A percentile compares a stretch with the other conserved stretches of the same genome.
These are phyloP conservation scores for Callyntrura sp. DNA, from an alignment of 2,888 invertebrate genomes.

Conservation along the genomic window DNA sequence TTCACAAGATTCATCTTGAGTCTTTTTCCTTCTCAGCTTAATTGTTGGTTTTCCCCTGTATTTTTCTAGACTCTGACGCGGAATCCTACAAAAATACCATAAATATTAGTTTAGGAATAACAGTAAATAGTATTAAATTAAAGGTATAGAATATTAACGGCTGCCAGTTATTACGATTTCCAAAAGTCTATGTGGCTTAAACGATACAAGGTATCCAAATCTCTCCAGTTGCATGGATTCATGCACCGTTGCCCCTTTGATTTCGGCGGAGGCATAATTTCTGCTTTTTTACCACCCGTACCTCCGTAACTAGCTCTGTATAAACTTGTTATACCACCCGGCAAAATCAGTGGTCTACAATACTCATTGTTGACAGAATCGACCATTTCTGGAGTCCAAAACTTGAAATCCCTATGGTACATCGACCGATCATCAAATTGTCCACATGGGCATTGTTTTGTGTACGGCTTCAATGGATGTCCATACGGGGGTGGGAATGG, in stretches of 20 bases:
- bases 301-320: slow-evolving; percentile 76
- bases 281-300: slow-evolving; percentile 80
- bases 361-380: slow-evolving; percentile 69
- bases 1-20: not conserved
- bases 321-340: slow-evolving; percentile 74
- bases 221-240: slow-evolving; percentile 74
- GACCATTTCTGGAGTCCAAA: slow-evolving; percentile 76
- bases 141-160: no score
- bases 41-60: slow-evolving; percentile 80
- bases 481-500: slow-evolving; percentile 81
- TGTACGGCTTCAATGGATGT: slow-evolving; percentile 81
- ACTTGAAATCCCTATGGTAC: slow-evolving; percentile 80
- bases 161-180: slow-evolving; percentile 77
- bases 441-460: slow-evolving; percentile 80
- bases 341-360: slow-evolving; percentile 68
- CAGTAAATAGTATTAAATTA: no score
- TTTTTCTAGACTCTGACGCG: slow-evolving; percentile 69
- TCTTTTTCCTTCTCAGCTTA: slow-evolving; percentile 37
- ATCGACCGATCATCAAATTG: slow-evolving; percentile 81
- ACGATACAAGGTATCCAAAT: slow-evolving; percentile 77
- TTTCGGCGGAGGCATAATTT: slow-evolving; percentile 79
- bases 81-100: no score
- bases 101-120: no score
- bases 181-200: slow-evolving; percentile 78
- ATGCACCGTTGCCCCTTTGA: slow-evolving; percentile 80